A percentile compares a stretch with the other conserved stretches of the same genome.
phyloP scores from a whole-genome alignment of 2,888 invertebrate species.

The Siphlonurus alternatus region DNA sequence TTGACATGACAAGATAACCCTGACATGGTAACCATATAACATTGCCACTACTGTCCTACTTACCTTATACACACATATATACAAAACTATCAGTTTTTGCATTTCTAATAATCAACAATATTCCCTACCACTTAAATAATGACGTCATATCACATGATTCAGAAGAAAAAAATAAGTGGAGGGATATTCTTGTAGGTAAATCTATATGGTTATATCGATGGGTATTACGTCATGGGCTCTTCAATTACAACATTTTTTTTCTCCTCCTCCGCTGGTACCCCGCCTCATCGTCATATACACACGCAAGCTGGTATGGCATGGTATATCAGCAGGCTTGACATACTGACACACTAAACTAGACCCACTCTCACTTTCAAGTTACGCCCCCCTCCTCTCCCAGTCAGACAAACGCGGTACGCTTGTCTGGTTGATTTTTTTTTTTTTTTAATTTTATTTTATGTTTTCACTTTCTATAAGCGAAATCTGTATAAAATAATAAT shows the following conservation, averaged over 20 bases:
- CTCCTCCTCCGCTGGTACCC: too few species aligned
- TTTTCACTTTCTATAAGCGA: not conserved
- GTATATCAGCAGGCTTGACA: not conserved
- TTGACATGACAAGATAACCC: not conserved
- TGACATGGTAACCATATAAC: slow-evolving; percentile 2
- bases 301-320: not conserved
- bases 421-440: too few species aligned
- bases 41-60: slow-evolving; percentile 3
- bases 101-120: not conserved
- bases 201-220: too few species aligned
- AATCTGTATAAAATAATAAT: too few species aligned
- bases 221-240: not conserved
- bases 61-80: not conserved
- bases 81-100: not conserved
- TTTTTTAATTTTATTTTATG: not conserved
- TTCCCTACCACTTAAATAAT: not conserved
- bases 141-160: not conserved
- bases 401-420: too few species aligned
- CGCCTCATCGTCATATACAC: not conserved
- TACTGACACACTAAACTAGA: slow-evolving; percentile 1
- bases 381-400: too few species aligned
- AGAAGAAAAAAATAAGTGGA: too few species aligned
- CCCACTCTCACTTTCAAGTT: not conserved
- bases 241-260: not conserved
- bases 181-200: too few species aligned